phyloP scores from a whole-genome alignment of 2,113 vertebrate species.

The Labeo rohita region DNA sequence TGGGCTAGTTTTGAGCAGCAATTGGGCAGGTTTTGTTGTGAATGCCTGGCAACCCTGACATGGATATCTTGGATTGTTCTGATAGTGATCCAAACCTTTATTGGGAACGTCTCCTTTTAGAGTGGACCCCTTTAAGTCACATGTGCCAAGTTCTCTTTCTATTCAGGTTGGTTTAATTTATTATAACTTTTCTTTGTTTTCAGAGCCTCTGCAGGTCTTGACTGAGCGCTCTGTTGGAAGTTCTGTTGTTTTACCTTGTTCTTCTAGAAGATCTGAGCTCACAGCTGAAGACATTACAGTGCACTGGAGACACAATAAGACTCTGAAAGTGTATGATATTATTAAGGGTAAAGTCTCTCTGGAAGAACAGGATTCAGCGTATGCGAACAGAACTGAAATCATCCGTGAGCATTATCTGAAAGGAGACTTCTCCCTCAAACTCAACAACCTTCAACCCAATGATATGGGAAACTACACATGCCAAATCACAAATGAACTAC shows the following conservation, averaged over 20 bases:
- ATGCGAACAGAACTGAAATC: background rate
- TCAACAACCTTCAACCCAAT: background rate
- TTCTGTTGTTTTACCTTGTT: background rate
- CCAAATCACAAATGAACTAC: background rate
- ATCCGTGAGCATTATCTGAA: background rate
- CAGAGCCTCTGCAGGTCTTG: background rate
- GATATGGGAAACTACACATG: background rate
- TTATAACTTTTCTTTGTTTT: background rate
- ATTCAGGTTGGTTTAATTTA: background rate
- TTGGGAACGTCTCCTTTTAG: too few species aligned
- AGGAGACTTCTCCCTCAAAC: background rate
- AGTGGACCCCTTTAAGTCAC: too few species aligned
- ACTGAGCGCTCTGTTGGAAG: background rate
- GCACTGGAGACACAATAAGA: background rate
- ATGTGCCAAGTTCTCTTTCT: too few species aligned
- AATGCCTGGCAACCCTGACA: too few species aligned
- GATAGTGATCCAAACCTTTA: too few species aligned
- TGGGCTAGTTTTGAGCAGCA: too few species aligned
- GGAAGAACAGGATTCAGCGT: background rate
- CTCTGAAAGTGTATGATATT: background rate
- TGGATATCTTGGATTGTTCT: too few species aligned
- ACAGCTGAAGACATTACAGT: background rate
- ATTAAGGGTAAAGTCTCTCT: background rate
- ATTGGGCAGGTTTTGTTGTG: too few species aligned
- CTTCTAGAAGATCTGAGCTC: too few species aligned